Percentiles rank a stretch among this genome's conserved stretches.
phyloP scores from a whole-genome alignment of 2,888 invertebrate species.

The Acholoe squamosa region DNA sequence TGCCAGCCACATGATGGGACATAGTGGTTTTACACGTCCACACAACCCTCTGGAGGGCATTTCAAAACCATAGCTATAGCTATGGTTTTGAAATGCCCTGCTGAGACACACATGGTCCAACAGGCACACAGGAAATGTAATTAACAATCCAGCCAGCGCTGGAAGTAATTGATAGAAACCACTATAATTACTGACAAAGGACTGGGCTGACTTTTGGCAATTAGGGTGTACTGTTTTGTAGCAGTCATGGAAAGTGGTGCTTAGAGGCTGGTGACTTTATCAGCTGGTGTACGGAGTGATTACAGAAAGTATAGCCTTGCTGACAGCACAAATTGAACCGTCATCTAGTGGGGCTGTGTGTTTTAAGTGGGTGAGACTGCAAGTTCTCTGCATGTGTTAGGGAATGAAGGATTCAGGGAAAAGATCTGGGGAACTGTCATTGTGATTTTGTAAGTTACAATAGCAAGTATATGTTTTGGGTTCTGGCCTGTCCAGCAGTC shows the following conservation, averaged over 20 bases:
- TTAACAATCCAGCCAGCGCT: background rate
- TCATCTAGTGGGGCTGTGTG: background rate
- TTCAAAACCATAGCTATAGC: too few species aligned
- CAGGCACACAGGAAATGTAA: conserved; percentile 38
- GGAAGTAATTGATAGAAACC: conserved; percentile 34
- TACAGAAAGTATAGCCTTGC: background rate
- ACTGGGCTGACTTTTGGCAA: background rate
- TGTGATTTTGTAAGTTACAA: too few species aligned
- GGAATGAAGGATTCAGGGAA: too few species aligned
- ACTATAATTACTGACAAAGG: conserved; percentile 35
- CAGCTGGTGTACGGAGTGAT: background rate
- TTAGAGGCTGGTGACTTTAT: conserved; percentile 37
- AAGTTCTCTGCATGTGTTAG: too few species aligned
- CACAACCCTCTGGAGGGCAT: background rate
- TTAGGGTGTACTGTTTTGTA: conserved; percentile 15
- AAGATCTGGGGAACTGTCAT: too few species aligned
- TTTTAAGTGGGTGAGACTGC: too few species aligned
- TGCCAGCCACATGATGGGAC: too few species aligned
- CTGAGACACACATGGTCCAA: background rate
- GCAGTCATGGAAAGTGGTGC: conserved; percentile 38
- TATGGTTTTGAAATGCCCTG: too few species aligned
- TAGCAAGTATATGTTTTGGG: too few species aligned
- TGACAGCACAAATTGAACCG: conserved; percentile 36
- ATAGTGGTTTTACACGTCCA: too few species aligned
- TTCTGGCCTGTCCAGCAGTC: too few species aligned